phyloP scores from a whole-genome alignment of 2,113 vertebrate genomes.

The Mixornis gularis region DNA sequence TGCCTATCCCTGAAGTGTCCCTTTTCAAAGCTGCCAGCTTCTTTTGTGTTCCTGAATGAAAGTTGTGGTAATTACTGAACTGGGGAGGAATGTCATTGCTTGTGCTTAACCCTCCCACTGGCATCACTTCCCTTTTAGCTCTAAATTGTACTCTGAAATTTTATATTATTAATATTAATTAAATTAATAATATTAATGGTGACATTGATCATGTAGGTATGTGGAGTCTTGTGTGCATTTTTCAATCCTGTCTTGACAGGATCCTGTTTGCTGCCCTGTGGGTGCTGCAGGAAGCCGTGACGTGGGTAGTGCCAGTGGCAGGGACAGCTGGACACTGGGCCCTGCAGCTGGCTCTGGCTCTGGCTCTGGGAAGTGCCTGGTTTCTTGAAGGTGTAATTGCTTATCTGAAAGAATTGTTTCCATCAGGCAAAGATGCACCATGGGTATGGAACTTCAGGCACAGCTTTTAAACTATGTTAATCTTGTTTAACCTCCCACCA shows the following conservation, averaged over 20 bases:
- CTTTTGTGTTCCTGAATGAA: background rate
- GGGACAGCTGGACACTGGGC: background rate
- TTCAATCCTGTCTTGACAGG: background rate
- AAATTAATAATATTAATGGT: too few relatives aligned
- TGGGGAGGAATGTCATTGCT: background rate
- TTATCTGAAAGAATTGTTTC: background rate
- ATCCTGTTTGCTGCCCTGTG: background rate
- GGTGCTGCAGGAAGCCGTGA: background rate
- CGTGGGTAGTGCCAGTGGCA: background rate
- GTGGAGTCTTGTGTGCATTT: accelerated
- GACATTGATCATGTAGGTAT: accelerated
- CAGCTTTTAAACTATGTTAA: background rate
- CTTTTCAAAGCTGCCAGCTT: background rate
- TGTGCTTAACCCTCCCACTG: background rate
- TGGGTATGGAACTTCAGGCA: background rate
- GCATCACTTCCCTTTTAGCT: background rate
- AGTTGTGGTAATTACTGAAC: background rate
- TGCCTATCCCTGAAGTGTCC: background rate
- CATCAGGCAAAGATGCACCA: background rate
- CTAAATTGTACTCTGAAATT: background rate
- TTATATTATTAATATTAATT: too few relatives aligned
- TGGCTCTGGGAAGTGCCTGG: background rate
- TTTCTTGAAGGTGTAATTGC: background rate
- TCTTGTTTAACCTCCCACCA: background rate
- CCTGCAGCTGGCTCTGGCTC: background rate